Evolutionary conservation across 2,888 invertebrate genomes (phyloP).

Genomic region (Julus scandinavius): DNA sequence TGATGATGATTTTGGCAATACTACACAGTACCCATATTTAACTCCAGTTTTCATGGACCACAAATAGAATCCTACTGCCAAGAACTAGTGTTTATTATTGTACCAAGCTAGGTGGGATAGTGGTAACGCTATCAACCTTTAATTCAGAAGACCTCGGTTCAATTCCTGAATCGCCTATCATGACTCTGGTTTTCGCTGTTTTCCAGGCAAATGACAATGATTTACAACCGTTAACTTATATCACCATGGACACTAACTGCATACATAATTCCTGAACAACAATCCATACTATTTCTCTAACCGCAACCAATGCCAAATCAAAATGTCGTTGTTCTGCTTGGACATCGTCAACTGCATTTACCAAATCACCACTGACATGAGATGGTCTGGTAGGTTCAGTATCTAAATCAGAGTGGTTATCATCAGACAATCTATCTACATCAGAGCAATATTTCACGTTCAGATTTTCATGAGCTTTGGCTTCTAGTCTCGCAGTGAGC

Average conservation of each 20-base stretch:
- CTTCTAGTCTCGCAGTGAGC: background rate
- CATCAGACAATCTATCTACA: background rate
- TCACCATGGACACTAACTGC: background rate
- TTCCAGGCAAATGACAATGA: no score
- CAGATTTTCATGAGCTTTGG: background rate
- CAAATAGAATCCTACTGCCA: no score
- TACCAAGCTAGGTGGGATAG: no score
- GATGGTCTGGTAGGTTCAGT: background rate
- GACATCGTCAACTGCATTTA: background rate
- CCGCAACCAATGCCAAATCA: background rate
- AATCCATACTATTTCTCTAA: conserved; percentile 2
- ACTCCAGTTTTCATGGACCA: no score
- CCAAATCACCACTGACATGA: background rate
- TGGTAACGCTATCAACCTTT: no score
- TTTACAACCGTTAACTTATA: background rate
- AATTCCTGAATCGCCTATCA: no score
- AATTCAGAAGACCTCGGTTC: no score
- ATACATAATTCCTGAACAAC: background rate
- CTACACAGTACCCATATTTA: no score
- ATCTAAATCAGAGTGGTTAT: background rate
- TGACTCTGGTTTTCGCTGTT: no score
- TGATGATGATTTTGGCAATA: no score
- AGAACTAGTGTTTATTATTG: no score
- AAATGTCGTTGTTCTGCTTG: background rate
- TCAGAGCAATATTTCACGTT: background rate